Base-by-base conservation (phyloP, 2,888 invertebrate species). In the Zele albiditarsus region DNA sequence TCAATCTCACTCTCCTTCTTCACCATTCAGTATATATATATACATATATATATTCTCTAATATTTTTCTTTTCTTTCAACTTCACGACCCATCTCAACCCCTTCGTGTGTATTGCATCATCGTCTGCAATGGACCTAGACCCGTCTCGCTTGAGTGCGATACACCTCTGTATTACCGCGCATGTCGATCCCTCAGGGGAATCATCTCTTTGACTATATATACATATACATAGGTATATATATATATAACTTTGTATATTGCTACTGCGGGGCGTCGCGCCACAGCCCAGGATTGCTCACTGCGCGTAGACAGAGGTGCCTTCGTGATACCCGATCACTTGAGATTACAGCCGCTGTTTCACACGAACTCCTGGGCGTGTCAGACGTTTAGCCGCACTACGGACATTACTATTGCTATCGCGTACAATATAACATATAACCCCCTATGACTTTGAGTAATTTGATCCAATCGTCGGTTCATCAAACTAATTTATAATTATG, bases 321-420 rank as follows among this genome's bases (percentile, higher is more conserved):
- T 68, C 73, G 73, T 74, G 73, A 73, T 73, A 53, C 25, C 31
- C 60, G 73, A 74, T 74, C 73, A 60, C 49, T 23, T 10, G 49
- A 80, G 79, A 80, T 80, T 79, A 79, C 77, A 77, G 68, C 68
- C 62, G 27, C 27, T 67, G 79, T 79, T 78, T 80, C 80, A 79
- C 80, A 79, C 79, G 78, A 76, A 76, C 74, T 78, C 62, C 73
- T 78, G 79, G 79, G 79, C 79, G 79, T 80, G 78, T 69, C 77
- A 60, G 69, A 71, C 79, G 79, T 80, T 80, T 79, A 80, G 77
- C 73, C 71, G 12, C 38, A 73, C 71, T 76, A 38, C 31, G 12
- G 31, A 69, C n/a, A 46, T 46, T 46, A 46, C 46, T 46, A 46
- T 46, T 16, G 46, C 46, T 46, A 12, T 38, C 38, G 10, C 16